These are phyloP conservation scores for Notospermus geniculatus DNA, from an alignment of 1,140 invertebrate genomes.

Conservation along the genomic window DNA sequence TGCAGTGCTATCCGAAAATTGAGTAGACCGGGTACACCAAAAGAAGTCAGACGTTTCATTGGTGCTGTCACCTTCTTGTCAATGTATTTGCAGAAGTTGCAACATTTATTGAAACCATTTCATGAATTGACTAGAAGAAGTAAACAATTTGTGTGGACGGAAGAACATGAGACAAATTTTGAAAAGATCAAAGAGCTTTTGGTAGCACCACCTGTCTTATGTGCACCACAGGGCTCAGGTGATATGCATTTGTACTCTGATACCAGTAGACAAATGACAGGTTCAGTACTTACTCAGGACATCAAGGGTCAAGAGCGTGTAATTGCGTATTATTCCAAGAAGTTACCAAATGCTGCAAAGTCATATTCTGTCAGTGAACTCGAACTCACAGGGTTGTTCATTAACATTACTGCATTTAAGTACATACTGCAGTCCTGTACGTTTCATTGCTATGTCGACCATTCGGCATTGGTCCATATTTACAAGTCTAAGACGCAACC, in stretches of 20 bases:
- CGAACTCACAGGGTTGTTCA: too few species aligned
- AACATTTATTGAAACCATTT: conserved; percentile 1
- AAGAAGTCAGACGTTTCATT: neutral
- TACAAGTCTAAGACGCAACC: neutral
- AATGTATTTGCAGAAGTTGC: neutral
- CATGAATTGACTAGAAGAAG: neutral
- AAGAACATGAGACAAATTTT: conserved; percentile 3
- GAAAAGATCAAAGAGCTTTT: neutral
- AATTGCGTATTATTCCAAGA: neutral
- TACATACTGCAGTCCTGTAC: too few species aligned
- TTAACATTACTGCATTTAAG: too few species aligned
- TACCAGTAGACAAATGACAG: neutral
- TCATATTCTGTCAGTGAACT: neutral
- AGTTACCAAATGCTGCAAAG: neutral
- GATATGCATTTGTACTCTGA: neutral
- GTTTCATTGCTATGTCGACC: conserved; percentile 1
- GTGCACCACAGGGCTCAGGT: neutral
- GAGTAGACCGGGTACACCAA: neutral
- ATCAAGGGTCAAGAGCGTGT: neutral
- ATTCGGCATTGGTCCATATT: neutral
- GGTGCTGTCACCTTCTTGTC: neutral
- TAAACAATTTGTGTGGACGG: neutral
- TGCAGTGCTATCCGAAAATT: neutral
- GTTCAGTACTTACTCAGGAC: neutral
- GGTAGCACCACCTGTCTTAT: neutral